phyloP scores from a whole-genome alignment of 2,888 invertebrate genomes.

The Hemistola chrysoprasaria region DNA sequence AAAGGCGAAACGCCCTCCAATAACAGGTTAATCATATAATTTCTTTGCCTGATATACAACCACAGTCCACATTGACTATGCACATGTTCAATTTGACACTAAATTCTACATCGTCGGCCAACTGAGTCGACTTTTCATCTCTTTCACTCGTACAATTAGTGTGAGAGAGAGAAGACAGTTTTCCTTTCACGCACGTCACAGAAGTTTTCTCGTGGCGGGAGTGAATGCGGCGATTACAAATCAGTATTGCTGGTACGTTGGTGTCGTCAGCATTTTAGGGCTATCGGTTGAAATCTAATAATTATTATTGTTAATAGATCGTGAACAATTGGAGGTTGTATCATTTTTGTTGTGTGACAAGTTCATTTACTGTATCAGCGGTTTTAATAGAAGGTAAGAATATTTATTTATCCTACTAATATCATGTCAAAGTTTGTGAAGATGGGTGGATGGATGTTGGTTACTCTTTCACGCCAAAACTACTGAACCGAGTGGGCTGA shows the following conservation, averaged over 20 bases:
- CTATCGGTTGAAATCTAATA: conserved; percentile 37
- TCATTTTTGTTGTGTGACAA: conserved; percentile 44
- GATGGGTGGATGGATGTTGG: too few relatives aligned
- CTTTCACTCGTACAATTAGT: conserved; percentile 44
- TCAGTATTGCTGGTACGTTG: conserved; percentile 68
- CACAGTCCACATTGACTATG: conserved; percentile 32
- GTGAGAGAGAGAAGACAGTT: conserved; percentile 56
- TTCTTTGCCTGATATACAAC: conserved; percentile 34
- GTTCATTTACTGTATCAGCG: conserved; percentile 35
- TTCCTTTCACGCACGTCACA: conserved; percentile 77
- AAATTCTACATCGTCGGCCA: conserved; percentile 71
- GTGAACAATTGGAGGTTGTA: conserved; percentile 47
- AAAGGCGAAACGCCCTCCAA: conserved; percentile 7
- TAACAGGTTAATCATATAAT: conserved; percentile 28
- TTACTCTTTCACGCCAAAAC: too few relatives aligned
- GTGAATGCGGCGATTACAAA: conserved; percentile 51
- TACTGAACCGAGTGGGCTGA: too few relatives aligned
- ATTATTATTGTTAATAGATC: conserved; percentile 55
- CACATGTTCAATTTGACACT: conserved; percentile 61
- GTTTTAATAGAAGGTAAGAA: too few relatives aligned
- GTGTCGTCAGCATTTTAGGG: conserved; percentile 68
- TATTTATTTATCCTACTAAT: too few relatives aligned
- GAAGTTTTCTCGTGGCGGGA: conserved; percentile 71
- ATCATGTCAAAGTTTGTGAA: too few relatives aligned
- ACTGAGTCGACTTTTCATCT: conserved; percentile 65